Evolutionary conservation across 2,797 vertebrate genomes (phyloP).

Genomic region (Pterois miles): DNA sequence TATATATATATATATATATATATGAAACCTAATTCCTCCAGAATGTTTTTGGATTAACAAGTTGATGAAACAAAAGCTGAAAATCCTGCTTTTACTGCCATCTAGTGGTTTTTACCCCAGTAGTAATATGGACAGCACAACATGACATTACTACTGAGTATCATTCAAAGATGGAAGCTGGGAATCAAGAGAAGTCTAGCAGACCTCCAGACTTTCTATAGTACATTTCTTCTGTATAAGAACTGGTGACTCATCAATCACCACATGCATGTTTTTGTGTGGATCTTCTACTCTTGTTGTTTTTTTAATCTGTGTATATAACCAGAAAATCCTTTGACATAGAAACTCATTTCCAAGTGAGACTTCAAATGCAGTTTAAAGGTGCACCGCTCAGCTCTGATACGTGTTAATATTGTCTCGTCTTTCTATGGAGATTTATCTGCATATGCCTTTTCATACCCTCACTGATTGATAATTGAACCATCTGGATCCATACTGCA

Average conservation of each 20-base stretch:
- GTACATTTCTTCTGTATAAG: background rate
- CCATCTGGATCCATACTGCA: background rate
- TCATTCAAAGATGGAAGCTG: background rate
- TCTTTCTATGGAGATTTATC: background rate
- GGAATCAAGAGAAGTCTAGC: background rate
- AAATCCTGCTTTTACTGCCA: conserved; percentile 53
- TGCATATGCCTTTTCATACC: background rate
- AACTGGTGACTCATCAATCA: background rate
- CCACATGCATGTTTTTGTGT: background rate
- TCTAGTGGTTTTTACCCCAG: conserved; percentile 36
- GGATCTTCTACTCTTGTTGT: background rate
- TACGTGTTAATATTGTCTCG: background rate
- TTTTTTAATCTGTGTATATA: no score
- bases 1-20: background rate
- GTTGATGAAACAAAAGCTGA: conserved; percentile 9
- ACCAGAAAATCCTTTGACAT: no score
- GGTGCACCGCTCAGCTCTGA: background rate
- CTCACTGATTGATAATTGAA: background rate
- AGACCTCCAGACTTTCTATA: background rate
- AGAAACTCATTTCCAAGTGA: no score
- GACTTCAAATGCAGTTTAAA: background rate
- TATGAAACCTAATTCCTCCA: background rate
- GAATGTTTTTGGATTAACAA: background rate
- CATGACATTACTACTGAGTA: background rate
- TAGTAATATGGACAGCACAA: background rate